Base-by-base conservation (phyloP, 2,888 invertebrate species). In the Erebia palarica region DNA sequence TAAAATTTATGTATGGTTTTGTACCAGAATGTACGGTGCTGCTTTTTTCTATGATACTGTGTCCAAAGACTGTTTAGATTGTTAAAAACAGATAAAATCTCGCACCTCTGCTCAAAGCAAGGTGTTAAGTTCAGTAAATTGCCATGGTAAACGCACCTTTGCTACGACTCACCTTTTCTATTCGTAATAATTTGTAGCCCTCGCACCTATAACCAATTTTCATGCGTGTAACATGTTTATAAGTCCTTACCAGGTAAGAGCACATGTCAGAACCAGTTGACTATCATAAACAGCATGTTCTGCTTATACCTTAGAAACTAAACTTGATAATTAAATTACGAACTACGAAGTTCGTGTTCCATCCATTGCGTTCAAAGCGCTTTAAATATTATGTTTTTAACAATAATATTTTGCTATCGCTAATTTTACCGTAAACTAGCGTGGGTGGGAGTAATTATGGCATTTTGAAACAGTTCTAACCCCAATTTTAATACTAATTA, bases 231-330 rank as follows among this genome's bases (percentile, higher is more conserved):
- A 77, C 76, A 76, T 76, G 78, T 77, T 75, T 78, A 77, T 76
- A 78, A 78, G 78, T 78, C 79, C 77, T 79, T 77, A 77, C 75
- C 72, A 75, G 75, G 76, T 77, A 73, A 73, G 70, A 79, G 79
- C 78, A 80, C 79, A 77, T 78, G 80, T 82, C 81, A 80, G 77
- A 75, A 72, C 76, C 82, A 81, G 82, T 81, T 36, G 84, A 85
- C 84, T 7, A 36, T 36, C 36, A 36, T 36, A 36, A 82, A 81
- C 81, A 77, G 73, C 75, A 77, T 78, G 79, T 79, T 79, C 79
- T 81, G 80, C 81, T 82, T 81, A 78, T 80, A 78, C 78, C 78
- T 77, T 78, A 80, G 67, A 81, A 82, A 83, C 85, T 81, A 80
- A 59, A 59, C 82, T 78, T 73, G 73, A 72, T 82, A 79, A 78